A percentile compares a stretch with the other conserved stretches of the same genome.
Conservation (phyloP, 1,140 invertebrate genomes). For the Liolophura sinensis region DNA sequence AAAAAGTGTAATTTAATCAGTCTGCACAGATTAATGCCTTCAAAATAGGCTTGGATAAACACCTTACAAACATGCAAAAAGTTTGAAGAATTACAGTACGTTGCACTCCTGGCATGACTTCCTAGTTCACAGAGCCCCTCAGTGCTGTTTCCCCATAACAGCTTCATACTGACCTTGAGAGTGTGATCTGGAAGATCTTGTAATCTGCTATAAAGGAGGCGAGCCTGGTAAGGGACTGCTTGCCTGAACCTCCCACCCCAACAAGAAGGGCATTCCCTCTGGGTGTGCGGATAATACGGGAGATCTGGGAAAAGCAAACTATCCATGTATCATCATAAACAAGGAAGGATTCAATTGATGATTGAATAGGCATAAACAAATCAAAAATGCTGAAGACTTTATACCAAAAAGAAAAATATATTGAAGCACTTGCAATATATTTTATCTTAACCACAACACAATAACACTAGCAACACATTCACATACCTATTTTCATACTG, state of each 20-base stretch:
- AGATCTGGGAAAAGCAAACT: conserved; percentile 76
- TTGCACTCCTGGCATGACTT: no score
- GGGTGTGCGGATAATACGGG: conserved; percentile 89
- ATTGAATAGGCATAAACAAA: background rate
- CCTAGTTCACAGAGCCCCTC: no score
- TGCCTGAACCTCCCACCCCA: conserved; percentile 58
- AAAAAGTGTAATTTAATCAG: no score
- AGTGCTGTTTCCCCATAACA: no score
- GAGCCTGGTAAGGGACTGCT: conserved; percentile 54
- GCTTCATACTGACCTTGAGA: conserved; percentile 71
- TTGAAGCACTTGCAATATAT: background rate
- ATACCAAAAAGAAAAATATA: background rate
- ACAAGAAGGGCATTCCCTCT: conserved; percentile 73
- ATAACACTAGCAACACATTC: no score
- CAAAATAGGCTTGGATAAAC: no score
- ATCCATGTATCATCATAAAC: background rate
- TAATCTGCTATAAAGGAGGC: conserved; percentile 55
- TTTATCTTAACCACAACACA: no score
- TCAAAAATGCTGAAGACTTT: background rate
- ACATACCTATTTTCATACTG: no score
- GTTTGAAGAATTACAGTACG: no score
- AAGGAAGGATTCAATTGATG: background rate
- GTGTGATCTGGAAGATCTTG: conserved; percentile 69
- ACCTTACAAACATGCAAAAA: no score
- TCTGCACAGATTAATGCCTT: no score